Conservation (phyloP, 2,888 invertebrate species). For the Hoplodrina ambigua region DNA sequence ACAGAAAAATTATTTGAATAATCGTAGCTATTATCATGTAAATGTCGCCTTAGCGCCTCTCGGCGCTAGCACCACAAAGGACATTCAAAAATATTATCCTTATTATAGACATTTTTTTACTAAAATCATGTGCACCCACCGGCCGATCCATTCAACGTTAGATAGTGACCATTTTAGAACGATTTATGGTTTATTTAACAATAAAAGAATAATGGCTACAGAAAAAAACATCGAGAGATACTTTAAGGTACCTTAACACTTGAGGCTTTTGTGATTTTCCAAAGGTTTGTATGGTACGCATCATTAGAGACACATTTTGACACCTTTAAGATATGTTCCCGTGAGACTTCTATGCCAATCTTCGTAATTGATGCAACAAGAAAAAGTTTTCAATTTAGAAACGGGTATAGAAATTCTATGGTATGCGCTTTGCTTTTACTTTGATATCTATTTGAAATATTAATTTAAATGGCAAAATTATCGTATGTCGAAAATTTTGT, state of each 20-base stretch:
- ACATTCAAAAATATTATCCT: conserved; percentile 80
- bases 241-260: conserved; percentile 69
- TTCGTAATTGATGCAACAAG: conserved; percentile 65
- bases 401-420: neutral
- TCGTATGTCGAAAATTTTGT: neutral
- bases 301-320: conserved; percentile 84
- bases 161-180: conserved; percentile 86
- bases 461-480: neutral
- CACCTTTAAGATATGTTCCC: conserved; percentile 78
- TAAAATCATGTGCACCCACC: conserved; percentile 67
- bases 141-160: conserved; percentile 78
- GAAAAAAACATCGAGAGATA: conserved; percentile 73
- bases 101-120: conserved; percentile 73
- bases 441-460: neutral
- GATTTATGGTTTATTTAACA: conserved; percentile 90
- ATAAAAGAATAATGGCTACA: conserved; percentile 81
- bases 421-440: neutral
- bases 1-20: conserved; percentile 76
- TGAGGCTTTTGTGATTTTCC: conserved; percentile 78
- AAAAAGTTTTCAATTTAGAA: conserved; percentile 9
- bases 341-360: conserved; percentile 74
- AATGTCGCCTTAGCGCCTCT: conserved; percentile 84
- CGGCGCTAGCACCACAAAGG: conserved; percentile 80
- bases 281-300: conserved; percentile 75
- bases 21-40: conserved; percentile 82